Evolutionary conservation across 1,140 invertebrate species (phyloP).

Genomic region (Lucilia cuprina): DNA sequence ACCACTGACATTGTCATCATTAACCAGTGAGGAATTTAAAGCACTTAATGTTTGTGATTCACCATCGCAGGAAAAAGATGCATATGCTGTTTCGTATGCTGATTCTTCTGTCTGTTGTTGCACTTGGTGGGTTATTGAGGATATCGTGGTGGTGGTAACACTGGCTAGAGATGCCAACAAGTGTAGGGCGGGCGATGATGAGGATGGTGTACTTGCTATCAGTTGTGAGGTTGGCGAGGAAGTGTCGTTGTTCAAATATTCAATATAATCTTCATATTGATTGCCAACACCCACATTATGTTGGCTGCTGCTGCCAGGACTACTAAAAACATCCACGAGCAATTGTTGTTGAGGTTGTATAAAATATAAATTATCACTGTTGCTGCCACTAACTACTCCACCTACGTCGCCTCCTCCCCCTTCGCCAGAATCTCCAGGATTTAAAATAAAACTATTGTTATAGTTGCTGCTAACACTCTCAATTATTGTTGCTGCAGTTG

Average conservation of each 20-base stretch:
- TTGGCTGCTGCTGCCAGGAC: neutral
- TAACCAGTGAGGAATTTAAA: neutral
- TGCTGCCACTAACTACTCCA: neutral
- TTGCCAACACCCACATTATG: neutral
- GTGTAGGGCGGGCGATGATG: neutral
- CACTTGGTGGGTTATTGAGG: conserved; percentile 4
- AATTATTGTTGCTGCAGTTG: neutral
- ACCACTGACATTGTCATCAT: conserved; percentile 1
- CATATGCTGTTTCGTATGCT: neutral
- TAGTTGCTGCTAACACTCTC: neutral
- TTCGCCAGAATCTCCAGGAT: neutral
- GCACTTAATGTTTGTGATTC: neutral
- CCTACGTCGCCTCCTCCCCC: no score
- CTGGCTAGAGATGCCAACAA: conserved; percentile 19
- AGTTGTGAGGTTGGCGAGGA: neutral
- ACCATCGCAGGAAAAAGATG: conserved; percentile 11
- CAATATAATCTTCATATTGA: conserved; percentile 22
- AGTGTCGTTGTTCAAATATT: conserved; percentile 18
- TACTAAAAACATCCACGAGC: neutral
- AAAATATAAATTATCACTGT: conserved; percentile 36
- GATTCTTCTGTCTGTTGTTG: conserved; percentile 1
- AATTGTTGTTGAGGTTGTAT: conserved; percentile 36
- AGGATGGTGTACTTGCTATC: neutral
- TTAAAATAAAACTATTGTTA: neutral
- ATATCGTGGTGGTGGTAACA: conserved; percentile 28